phyloP scores from a whole-genome alignment of 2,888 invertebrate genomes.

The Bibio marci region DNA sequence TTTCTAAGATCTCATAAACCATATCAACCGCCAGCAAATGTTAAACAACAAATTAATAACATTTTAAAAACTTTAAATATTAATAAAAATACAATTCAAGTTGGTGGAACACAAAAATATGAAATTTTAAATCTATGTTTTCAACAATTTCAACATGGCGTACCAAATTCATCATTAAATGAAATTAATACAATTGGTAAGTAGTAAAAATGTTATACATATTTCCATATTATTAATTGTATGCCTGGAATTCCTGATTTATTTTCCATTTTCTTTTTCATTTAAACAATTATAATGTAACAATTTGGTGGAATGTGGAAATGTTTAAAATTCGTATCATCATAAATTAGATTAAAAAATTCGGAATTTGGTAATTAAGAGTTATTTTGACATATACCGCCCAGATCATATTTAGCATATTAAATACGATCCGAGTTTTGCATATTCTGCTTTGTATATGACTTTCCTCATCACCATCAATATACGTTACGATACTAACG shows the following conservation, averaged over 20 bases:
- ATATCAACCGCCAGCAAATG: constrained; percentile 55
- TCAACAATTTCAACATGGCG: constrained; percentile 51
- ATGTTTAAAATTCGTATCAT: too few relatives aligned
- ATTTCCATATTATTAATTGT: neutral
- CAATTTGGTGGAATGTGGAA: too few relatives aligned
- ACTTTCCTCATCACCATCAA: too few relatives aligned
- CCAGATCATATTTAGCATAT: too few relatives aligned
- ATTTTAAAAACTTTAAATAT: constrained; percentile 42
- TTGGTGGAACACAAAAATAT: constrained; percentile 35
- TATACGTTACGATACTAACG: too few relatives aligned
- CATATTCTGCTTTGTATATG: too few relatives aligned
- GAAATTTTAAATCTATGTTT: constrained; percentile 51
- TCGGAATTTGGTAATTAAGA: too few relatives aligned
- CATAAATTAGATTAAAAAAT: too few relatives aligned
- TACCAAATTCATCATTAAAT: constrained; percentile 71
- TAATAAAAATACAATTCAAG: constrained; percentile 18
- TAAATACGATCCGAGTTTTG: too few relatives aligned
- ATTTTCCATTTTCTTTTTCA: too few relatives aligned
- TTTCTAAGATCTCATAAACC: constrained; percentile 57
- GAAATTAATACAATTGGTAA: constrained; percentile 53
- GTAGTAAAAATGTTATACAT: constrained; percentile 15
- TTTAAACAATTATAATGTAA: too few relatives aligned
- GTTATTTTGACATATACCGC: too few relatives aligned
- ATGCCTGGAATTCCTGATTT: neutral
- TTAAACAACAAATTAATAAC: constrained; percentile 37